phyloP scores from a whole-genome alignment of 2,888 invertebrate genomes.

The Ectemnius cavifrons region DNA sequence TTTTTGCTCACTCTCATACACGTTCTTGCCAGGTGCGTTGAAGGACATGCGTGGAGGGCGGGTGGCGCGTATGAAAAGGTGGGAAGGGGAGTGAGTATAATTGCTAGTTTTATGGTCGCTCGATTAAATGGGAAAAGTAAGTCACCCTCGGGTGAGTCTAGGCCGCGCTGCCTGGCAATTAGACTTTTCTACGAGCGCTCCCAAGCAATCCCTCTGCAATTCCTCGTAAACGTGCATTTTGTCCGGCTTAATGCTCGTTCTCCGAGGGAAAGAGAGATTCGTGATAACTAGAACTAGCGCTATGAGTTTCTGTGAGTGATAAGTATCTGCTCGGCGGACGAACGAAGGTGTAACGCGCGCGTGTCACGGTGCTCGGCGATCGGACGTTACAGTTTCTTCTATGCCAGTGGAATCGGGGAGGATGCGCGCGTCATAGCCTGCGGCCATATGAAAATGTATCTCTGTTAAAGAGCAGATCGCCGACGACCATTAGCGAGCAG shows the following conservation, averaged over 20 bases:
- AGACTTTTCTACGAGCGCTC: constrained; percentile 17
- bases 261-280: constrained; percentile 28
- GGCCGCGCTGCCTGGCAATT: not conserved
- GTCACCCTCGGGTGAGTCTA: constrained; percentile 17
- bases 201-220: constrained; percentile 36
- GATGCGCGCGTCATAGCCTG: constrained; percentile 38
- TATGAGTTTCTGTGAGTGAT: too few species aligned
- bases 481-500: constrained; percentile 40
- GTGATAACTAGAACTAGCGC: constrained; percentile 38
- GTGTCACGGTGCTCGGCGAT: not conserved
- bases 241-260: constrained; percentile 28
- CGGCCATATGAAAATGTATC: constrained; percentile 55
- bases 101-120: constrained; percentile 20
- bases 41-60: too few species aligned
- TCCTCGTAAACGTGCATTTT: constrained; percentile 46
- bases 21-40: too few species aligned
- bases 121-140: constrained; percentile 33
- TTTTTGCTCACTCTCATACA: too few species aligned
- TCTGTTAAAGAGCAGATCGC: constrained; percentile 25
- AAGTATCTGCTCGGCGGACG: too few species aligned
- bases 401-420: not conserved
- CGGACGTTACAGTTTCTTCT: not conserved
- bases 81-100: constrained; percentile 31
- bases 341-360: not conserved
- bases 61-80: too few species aligned